Conservation (phyloP, 64 coral and sea anemone species). For the Acropora yongei region DNA sequence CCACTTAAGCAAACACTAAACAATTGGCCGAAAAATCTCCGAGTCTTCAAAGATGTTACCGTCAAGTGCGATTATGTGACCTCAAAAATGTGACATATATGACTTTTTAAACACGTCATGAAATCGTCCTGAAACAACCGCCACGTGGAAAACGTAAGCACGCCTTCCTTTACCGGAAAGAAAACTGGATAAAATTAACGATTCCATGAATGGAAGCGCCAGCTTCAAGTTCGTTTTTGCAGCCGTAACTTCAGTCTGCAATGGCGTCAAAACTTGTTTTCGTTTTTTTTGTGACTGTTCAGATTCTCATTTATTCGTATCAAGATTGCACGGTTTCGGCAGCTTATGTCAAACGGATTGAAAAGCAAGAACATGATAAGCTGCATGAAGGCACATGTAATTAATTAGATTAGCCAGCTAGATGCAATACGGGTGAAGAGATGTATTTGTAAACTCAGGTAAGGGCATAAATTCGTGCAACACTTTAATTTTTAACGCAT, state of each 20-base stretch:
- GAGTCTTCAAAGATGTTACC: neutral
- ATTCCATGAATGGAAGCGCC: neutral
- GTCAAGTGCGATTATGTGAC: neutral
- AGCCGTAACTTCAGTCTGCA: neutral
- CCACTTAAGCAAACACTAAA: neutral
- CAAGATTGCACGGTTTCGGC: neutral
- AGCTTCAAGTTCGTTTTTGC: neutral
- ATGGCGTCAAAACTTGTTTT: neutral
- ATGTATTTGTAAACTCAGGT: no score
- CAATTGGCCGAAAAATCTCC: neutral
- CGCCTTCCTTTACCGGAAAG: neutral
- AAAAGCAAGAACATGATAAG: no score
- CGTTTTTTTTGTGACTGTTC: neutral
- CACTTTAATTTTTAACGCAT: no score
- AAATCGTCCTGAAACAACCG: neutral
- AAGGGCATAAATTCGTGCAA: no score
- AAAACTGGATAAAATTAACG: neutral
- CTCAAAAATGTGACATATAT: neutral
- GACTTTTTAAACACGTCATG: neutral
- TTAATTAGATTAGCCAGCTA: no score
- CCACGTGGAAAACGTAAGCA: neutral
- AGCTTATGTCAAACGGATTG: no score
- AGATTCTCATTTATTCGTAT: neutral
- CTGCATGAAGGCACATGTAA: no score
- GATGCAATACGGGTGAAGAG: no score